These are phyloP conservation scores for Platycercus adscitus DNA, from an alignment of 2,113 vertebrate species.

Conservation along the genomic window DNA sequence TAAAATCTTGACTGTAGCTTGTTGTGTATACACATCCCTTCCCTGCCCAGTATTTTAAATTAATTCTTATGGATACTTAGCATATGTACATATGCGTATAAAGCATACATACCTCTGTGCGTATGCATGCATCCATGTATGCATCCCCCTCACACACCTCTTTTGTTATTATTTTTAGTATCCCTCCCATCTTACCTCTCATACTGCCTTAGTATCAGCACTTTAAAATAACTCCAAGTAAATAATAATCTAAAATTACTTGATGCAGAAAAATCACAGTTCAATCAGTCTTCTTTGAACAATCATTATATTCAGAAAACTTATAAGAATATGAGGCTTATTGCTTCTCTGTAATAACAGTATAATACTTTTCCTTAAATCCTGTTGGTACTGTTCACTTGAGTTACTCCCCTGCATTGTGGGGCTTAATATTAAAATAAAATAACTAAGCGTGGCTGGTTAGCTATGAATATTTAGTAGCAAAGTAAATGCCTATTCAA, in stretches of 20 bases:
- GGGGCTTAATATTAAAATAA: not conserved
- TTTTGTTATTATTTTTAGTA: not conserved
- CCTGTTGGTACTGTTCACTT: not conserved
- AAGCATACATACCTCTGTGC: not conserved
- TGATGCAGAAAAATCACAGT: not conserved
- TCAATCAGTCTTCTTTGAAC: not conserved
- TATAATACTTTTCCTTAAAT: not conserved
- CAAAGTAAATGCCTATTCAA: not conserved
- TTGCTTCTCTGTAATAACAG: not conserved
- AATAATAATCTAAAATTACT: not conserved
- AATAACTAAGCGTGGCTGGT: not conserved
- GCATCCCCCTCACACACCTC: not conserved
- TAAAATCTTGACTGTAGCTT: not conserved
- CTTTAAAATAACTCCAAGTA: not conserved
- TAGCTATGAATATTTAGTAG: not conserved
- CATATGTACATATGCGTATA: not conserved
- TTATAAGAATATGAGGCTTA: not conserved
- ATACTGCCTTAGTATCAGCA: not conserved
- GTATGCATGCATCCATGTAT: rapidly evolving
- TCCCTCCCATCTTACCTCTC: not conserved
- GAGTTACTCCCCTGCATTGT: not conserved
- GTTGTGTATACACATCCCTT: not conserved
- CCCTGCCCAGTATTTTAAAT: not conserved
- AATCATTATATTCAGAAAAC: not conserved
- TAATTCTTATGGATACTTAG: not conserved